Evolutionary conservation across 1,140 invertebrate species (phyloP), one percentile per base, ranked within the genome.

Genomic region (Hyphantria cunea): DNA sequence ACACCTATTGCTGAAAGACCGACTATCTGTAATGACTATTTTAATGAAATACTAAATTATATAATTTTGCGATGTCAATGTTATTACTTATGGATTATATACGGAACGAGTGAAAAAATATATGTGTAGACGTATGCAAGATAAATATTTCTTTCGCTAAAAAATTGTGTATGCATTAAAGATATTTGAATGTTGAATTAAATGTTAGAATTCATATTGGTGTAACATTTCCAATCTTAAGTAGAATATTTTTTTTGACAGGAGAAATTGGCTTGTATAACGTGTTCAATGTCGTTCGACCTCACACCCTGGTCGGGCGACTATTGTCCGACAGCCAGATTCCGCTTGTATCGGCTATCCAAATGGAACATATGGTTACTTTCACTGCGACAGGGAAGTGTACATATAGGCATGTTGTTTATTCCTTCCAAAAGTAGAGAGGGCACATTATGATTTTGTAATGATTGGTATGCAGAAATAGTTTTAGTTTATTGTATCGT

Each of bases 401-500:
- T 84, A 82, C 83, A 86, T 82, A 83, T 77, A 80, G 70, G 78
- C 81, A 79, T 81, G 81, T 84, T 79, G 78, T 82, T 80, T 76
- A 85, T 82, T 87, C 82, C 82, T 85, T 84, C 79, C 82, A 87
- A 78, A 80, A 76, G 70, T 77, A 76, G 76, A 78, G 76, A 78
- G 74, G 77, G 69, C 83, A 76, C 79, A 78, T 82, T 83, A 72
- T 78, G 75, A 84, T 82, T n/a, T 81, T 80, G 74, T 79, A 77
- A 76, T 82, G 79, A 12, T 80, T 84, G 81, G 80, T 74, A 78
- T 82, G 78, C 81, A 82, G 80, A 83, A 82, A 83, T 88, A 88
- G 83, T 83, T 88, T 87, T 88, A 88, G 85, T 88, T 88, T 78
- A 82, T 84, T 86, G 75, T 88, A 84, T 88, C 80, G 82, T 87